These are phyloP conservation scores for Progne subis DNA, from an alignment of 2,113 vertebrate species.

Conservation along the genomic window DNA sequence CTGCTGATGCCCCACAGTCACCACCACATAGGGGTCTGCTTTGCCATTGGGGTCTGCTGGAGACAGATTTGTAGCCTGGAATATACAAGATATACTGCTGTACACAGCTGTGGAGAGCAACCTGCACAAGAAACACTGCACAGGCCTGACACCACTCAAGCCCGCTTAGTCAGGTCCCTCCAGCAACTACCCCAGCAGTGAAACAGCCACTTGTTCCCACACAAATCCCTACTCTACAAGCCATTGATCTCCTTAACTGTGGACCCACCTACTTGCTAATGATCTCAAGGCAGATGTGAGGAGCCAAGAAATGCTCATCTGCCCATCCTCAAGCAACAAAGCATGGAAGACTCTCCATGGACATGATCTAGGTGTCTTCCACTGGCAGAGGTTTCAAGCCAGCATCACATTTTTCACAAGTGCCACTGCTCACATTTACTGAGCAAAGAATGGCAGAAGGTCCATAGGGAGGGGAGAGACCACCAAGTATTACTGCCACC, in stretches of 20 bases:
- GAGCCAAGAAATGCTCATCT: not conserved
- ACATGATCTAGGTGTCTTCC: not conserved
- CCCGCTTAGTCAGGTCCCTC: fast-evolving
- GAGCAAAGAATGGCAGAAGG: not conserved
- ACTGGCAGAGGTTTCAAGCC: not conserved
- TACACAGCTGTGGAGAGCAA: not conserved
- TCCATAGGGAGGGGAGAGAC: not conserved
- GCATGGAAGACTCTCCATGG: not conserved
- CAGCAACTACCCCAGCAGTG: not conserved
- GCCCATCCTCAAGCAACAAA: not conserved
- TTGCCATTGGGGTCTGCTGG: conserved; percentile 91
- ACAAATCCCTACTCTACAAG: not conserved
- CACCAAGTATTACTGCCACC: not conserved
- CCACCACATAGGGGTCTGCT: conserved; percentile 89
- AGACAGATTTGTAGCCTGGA: conserved; percentile 88
- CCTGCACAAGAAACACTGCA: not conserved
- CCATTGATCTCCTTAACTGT: not conserved
- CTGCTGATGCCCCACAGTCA: conserved; percentile 80
- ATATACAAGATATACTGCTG: not conserved
- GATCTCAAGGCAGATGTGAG: not conserved
- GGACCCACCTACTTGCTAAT: not conserved
- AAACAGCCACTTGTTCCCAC: not conserved
- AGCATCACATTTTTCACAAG: not conserved
- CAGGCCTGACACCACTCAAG: not conserved
- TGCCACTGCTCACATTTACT: not conserved